Base-by-base conservation (phyloP, 35 echinoderm and acorn worm species). In the Heliocidaris tuberculata region DNA sequence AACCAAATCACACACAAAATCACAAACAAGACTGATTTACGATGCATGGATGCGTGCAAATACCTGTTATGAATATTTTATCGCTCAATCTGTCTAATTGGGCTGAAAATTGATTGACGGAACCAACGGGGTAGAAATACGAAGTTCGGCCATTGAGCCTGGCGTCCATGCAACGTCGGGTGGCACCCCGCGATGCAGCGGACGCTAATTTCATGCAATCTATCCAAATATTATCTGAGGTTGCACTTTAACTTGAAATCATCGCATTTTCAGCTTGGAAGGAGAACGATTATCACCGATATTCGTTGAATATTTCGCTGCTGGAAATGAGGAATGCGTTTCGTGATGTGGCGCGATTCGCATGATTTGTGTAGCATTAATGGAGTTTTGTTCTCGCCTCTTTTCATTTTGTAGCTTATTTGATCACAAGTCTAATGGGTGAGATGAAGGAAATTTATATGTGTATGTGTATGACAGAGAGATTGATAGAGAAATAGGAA, bases 1-100 rank as follows among this genome's bases (percentile, higher is more conserved):
- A 78, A 78, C 65, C 3, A n/a, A 78, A 78, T 78, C 65, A 78
- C 65, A 78, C 17, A 21, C 10, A 56, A 78, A 78, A 78, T 78
- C 65, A 78, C 65, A 78, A 78, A 78, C 65, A 78, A 78, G 65
- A 78, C 65, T 78, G 65, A 78, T 78, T 78, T n/a, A 78, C 19
- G 65, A 78, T 78, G 65, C 65, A 78, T 78, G 65, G 65, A 78
- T 78, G 65, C 65, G 65, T 78, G 65, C 65, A 78, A 89, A 89
- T 89, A 89, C 87, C 87, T 89, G 87, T 47, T 89, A 89, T 89
- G 87, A 89, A 89, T 89, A 89, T 89, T 89, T 89, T 19, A 89
- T 89, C 87, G 87, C 87, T 89, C 87, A 89, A 89, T 89, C 32
- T 89, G 87, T 89, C 47, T 89, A 89, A 89, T 89, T 89, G 47